phyloP scores from a whole-genome alignment of 2,113 vertebrate genomes.

The Fulica atra region DNA sequence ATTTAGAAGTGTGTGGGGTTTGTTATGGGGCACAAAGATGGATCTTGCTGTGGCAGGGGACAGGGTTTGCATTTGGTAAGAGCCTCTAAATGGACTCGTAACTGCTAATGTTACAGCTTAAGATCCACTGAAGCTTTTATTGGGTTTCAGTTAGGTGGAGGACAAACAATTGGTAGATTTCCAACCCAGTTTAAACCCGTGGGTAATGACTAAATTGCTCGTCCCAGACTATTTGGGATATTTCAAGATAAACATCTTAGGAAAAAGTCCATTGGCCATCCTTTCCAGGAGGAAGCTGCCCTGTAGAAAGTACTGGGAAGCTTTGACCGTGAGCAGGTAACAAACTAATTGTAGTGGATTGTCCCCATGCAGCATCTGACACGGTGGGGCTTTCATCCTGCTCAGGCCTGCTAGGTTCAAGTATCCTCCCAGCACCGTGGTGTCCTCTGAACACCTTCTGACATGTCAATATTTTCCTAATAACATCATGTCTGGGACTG shows the following conservation, averaged over 20 bases:
- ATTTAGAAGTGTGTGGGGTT: not conserved
- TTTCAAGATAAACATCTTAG: not conserved
- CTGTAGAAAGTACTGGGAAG: slow-evolving; percentile 7
- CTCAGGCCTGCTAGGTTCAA: not conserved
- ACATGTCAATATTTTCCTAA: slow-evolving; percentile 47
- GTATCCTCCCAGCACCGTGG: not conserved
- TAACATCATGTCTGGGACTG: slow-evolving; percentile 39
- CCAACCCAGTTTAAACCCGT: not conserved
- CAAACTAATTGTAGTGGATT: not conserved
- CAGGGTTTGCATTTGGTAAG: not conserved
- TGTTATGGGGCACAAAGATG: not conserved
- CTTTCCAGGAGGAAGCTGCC: not conserved
- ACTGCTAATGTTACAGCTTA: not conserved
- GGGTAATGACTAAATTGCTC: not conserved
- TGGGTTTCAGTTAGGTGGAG: not conserved
- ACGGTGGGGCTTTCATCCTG: not conserved
- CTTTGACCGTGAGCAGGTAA: not conserved
- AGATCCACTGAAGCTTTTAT: not conserved
- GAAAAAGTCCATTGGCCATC: not conserved
- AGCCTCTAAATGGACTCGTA: not conserved
- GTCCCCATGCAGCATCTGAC: not conserved
- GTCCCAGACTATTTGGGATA: not conserved
- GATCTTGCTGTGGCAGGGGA: not conserved
- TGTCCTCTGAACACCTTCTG: not conserved
- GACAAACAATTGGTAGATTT: not conserved